These are phyloP conservation scores for Electrona antarctica DNA, from an alignment of 2,113 vertebrate species.

Conservation along the genomic window DNA sequence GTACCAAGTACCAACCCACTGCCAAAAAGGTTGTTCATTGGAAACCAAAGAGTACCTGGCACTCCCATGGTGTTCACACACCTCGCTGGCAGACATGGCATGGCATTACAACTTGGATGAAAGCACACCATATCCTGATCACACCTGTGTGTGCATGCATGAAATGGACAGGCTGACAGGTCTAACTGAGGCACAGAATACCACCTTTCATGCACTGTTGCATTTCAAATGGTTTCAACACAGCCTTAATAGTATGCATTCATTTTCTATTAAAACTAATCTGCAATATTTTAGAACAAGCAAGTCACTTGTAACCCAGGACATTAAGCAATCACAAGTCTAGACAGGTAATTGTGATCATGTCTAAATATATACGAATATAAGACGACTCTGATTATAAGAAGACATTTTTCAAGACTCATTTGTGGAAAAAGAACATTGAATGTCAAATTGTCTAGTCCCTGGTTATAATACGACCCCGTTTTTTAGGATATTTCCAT, in stretches of 20 bases:
- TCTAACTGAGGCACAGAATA: conserved; percentile 24
- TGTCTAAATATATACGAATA: conserved; percentile 30
- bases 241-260: conserved; percentile 43
- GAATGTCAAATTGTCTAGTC: too few relatives aligned
- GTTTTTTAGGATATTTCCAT: conserved; percentile 39
- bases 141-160: conserved; percentile 25
- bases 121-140: conserved; percentile 3
- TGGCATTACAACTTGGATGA: neutral
- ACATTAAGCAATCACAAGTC: conserved; percentile 41
- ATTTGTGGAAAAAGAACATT: too few relatives aligned
- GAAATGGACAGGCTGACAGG: conserved; percentile 13
- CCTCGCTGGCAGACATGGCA: conserved; percentile 3
- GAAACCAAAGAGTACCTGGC: neutral
- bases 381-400: too few relatives aligned
- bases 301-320: conserved; percentile 33
- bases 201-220: conserved; percentile 48
- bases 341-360: conserved; percentile 15
- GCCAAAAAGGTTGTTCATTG: conserved; percentile 5
- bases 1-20: conserved; percentile 22
- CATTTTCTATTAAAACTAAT: conserved; percentile 40
- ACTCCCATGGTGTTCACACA: conserved; percentile 13
- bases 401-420: too few relatives aligned
- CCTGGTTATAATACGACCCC: neutral
- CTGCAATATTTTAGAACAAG: conserved; percentile 12
- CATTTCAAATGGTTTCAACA: conserved; percentile 49